Percentiles rank a stretch among this genome's conserved stretches.
Evolutionary conservation across 2,888 invertebrate genomes (phyloP).

Genomic region (Gastrophysa polygoni): DNA sequence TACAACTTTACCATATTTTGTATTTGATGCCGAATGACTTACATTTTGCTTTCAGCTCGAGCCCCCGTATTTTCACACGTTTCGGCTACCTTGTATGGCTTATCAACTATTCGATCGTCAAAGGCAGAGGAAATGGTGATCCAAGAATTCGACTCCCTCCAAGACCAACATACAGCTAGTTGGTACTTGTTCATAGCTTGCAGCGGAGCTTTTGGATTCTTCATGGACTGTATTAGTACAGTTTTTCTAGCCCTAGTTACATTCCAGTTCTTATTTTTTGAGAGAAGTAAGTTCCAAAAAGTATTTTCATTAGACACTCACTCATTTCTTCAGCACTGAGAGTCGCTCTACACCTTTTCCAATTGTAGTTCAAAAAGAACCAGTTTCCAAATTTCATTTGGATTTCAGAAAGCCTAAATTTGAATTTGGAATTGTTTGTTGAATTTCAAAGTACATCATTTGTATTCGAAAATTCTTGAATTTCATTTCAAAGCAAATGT

Average conservation of each 20-base stretch:
- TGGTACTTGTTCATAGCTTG: slow-evolving; percentile 66
- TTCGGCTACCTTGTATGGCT: slow-evolving; percentile 82
- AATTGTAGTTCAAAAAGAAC: no score
- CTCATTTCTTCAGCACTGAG: no score
- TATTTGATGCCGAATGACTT: no score
- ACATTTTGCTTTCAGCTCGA: slow-evolving; percentile 71
- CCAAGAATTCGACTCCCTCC: slow-evolving; percentile 75
- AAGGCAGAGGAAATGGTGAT: slow-evolving; percentile 73
- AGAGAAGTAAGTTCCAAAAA: slow-evolving; percentile 60
- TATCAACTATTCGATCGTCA: slow-evolving; percentile 84
- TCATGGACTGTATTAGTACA: slow-evolving; percentile 68
- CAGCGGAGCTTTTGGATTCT: slow-evolving; percentile 64
- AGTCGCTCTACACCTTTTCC: no score
- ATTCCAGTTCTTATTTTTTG: slow-evolving; percentile 66
- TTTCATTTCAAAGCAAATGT: no score
- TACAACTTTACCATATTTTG: no score
- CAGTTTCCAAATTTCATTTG: no score
- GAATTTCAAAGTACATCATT: no score
- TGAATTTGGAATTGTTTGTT: no score
- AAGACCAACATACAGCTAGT: slow-evolving; percentile 70
- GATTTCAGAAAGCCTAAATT: no score
- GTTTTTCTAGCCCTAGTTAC: slow-evolving; percentile 66
- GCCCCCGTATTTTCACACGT: slow-evolving; percentile 92
- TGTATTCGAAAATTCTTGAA: no score
- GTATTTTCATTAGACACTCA: no score